These are phyloP conservation scores for Nothoprocta pentlandii DNA, from an alignment of 2,113 vertebrate genomes.

Conservation along the genomic window DNA sequence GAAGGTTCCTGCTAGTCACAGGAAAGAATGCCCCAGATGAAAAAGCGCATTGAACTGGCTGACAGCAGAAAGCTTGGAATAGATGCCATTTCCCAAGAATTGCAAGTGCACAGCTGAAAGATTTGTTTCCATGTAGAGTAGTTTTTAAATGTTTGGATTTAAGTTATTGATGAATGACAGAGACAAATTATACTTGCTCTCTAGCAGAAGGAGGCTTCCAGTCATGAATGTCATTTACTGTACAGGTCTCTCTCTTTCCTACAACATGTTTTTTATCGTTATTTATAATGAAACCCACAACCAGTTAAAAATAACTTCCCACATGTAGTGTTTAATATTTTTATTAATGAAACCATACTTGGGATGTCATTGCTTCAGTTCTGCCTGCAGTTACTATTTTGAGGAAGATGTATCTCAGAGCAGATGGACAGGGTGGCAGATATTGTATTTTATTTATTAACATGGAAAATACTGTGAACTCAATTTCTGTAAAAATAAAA, in stretches of 20 bases:
- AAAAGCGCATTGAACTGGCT: not conserved
- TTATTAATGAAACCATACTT: conserved; percentile 26
- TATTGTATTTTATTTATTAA: conserved; percentile 47
- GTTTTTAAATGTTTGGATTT: not conserved
- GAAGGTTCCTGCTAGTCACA: not conserved
- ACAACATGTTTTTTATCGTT: not conserved
- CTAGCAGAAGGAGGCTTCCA: conserved; percentile 15
- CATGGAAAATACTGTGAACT: conserved; percentile 29
- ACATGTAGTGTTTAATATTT: conserved; percentile 1
- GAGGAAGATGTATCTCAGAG: conserved; percentile 26
- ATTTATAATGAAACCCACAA: conserved; percentile 12
- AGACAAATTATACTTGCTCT: not conserved
- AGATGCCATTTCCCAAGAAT: not conserved
- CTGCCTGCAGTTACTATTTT: conserved; percentile 49
- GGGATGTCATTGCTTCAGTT: conserved; percentile 27
- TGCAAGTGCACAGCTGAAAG: not conserved
- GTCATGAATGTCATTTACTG: not conserved
- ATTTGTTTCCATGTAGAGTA: not conserved
- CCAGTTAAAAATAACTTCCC: conserved; percentile 37
- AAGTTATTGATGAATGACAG: not conserved
- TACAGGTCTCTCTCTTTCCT: not conserved
- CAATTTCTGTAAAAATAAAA: conserved; percentile 12
- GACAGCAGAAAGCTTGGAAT: not conserved
- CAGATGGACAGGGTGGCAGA: conserved; percentile 52
- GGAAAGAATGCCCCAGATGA: not conserved